Evolutionary conservation across 2,797 vertebrate genomes (phyloP), one percentile per base, ranked within the genome.

Genomic region (Brachyalestes nurse): DNA sequence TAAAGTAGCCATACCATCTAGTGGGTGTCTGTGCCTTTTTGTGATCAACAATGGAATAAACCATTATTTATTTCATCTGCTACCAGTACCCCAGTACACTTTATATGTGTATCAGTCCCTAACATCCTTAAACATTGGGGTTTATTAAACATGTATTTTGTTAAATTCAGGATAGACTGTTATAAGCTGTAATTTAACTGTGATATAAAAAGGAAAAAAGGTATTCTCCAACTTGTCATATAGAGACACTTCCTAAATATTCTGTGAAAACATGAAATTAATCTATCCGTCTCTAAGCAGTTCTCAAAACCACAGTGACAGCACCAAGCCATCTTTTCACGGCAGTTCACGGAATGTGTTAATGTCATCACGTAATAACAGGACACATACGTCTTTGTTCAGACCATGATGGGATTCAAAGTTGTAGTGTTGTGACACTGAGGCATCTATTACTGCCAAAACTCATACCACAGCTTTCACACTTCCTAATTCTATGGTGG

Each of bases 41-140:
- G 71, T n/a, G 47, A 40, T 55, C 6, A 49, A 75, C 62, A 12
- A 65, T 40, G 19, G 14, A 75, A 51, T 71, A 42, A 64, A 74
- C 21, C 38, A 9, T 42, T 77, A 82, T 82, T 82, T 77, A 77
- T 70, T 65, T n/a, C 70, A 75, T 65, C 57, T 62, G 28, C n/a
- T 19, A 45, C 16, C 17, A 34, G 60, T 65, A 67, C 45, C 55
- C 57, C 9, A 19, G 53, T 40, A n/a, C 25, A 38, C 6, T 28
- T 67, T 21, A 49, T 60, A 60, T 49, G 21, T 75, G 60, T 65
- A 49, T 45, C 34, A 58, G 21, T 42, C 19, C 10, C 34, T n/a
- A 51, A 64, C 64, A 38, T 45, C 38, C 74, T 28, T 61, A n/a
- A 1, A 25, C 38, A 13, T 64, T 65, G 6, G 40, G 45, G 21